Base-by-base conservation (phyloP, 2,797 vertebrate genomes). In the Gambelia wislizenii region DNA sequence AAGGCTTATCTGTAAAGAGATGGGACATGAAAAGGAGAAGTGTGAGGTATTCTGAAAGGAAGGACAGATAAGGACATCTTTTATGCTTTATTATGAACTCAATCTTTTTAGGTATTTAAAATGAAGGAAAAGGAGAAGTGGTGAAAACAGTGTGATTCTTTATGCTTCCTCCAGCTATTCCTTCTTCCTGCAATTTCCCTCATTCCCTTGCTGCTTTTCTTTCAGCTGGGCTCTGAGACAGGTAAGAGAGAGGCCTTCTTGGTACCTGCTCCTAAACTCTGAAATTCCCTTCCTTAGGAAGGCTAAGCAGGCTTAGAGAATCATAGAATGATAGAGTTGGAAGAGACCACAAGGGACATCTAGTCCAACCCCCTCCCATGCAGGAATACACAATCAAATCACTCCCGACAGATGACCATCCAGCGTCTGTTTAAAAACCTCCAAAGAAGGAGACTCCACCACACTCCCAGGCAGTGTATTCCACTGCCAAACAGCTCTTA, bases 1-100 rank as follows among this genome's bases (percentile, higher is more conserved):
- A 78, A 44, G 39, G 79, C 87, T 86, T 87, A 90, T 77, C 97
- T 97, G 92, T 69, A 87, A 93, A 94, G 88, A 93, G 91, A 72
- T 2, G 52, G 85, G 87, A 56, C 16, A 85, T 52, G 85, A 4
- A 56, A 0, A 0, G 49, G 33, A 42, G 86, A 77, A 52, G 77
- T n/a, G 61, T 86, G 18, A 54, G 87, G 72, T 22, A 8, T 33
- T 85, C 42, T 72, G n/a, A 70, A 22, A 52, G 91, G 64, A 30
- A 27, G 2, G 36, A 12, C 16, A 93, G 80, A 90, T 0, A 0
- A 2, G 10, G 14, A 2, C 47, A 14, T 0, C 25, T 64, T 36
- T 72, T 70, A 52, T n/a, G 69, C 14, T 49, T 64, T 49, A 14
- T 30, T 6, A 76, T 47, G 42, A 27, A 30, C 7, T 20, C 47